A percentile compares a stretch with the other conserved stretches of the same genome.
These are phyloP conservation scores for Onthophagus sagittarius DNA, from an alignment of 2,888 invertebrate genomes.

Conservation along the genomic window DNA sequence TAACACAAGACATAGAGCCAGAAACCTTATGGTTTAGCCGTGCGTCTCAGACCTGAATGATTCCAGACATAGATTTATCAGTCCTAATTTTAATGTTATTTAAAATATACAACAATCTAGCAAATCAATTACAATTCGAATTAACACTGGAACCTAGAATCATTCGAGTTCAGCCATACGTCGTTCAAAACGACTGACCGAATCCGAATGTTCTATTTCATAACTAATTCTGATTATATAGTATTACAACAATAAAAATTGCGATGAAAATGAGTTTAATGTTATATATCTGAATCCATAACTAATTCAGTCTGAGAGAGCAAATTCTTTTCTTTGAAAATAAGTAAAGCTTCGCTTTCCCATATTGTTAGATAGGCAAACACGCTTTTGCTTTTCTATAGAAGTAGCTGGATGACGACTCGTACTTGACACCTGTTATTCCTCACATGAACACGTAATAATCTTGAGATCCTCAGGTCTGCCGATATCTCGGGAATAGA, in stretches of 20 bases:
- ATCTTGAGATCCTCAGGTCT: background rate
- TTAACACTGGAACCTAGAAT: no score
- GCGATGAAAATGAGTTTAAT: background rate
- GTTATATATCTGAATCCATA: background rate
- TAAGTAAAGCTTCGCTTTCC: background rate
- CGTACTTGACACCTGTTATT: background rate
- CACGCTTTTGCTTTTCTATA: background rate
- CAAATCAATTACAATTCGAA: no score
- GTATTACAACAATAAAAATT: no score
- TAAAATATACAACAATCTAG: no score
- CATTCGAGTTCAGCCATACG: no score
- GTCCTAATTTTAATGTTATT: no score
- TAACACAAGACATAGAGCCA: no score
- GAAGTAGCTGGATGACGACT: background rate
- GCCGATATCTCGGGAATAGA: background rate
- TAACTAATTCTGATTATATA: no score
- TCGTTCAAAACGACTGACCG: conserved; percentile 31
- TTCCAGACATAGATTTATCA: no score
- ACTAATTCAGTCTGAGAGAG: no score
- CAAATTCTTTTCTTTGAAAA: background rate
- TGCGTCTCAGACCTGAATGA: no score
- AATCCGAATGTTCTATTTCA: background rate
- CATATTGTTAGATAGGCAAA: background rate
- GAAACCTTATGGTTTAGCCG: no score
- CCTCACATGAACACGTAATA: background rate